Evolutionary conservation across 2,113 vertebrate species (phyloP), one percentile per base, ranked within the genome.

Genomic region (Corythoichthys haematopterus): DNA sequence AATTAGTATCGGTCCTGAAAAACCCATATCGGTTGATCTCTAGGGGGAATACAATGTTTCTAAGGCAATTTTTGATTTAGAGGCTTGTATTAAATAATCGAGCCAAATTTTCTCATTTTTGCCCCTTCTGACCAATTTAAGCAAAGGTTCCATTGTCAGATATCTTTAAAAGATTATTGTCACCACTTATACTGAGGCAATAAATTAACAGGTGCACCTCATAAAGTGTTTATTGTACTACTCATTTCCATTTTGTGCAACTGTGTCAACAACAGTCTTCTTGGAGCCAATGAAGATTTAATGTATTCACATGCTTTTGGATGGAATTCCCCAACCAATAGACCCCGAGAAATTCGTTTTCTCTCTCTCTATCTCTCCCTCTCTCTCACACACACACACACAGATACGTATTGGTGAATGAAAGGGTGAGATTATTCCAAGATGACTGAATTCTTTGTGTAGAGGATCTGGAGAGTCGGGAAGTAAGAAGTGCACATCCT

Each of bases 401-500:
- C 56, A 70, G 62, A 68, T 36, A 69, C 64, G 57, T 73, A 65
- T 51, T 45, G 47, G 53, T 50, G 62, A 79, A 71, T 87, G 82
- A 90, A 83, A 85, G 66, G 75, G 76, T 48, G 47, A 76, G 78
- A 87, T 88, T 90, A 87, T 90, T 85, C 78, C 10, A 78, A 77
- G 60, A 80, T 86, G 77, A 89, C 84, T 84, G 79, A 82, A 79
- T 74, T 76, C 82, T 89, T 87, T 91, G 87, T 86, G 8, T 9
- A 16, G 47, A 63, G 68, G 12, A 72, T 77, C 76, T 45, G 72
- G 76, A 82, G 77, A 83, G 72, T 75, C 80, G 88, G 80, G 83
- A 88, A 88, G 82, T 72, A 66, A 68, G 67, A 58, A 20, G 63
- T 67, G 53, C 16, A 47, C 79, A 78, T 88, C 81, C 85, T 77